Percentiles rank a stretch among this genome's conserved stretches.
These are phyloP conservation scores for Hydropotes inermis DNA, from an alignment of 2,113 vertebrate genomes.

Conservation along the genomic window DNA sequence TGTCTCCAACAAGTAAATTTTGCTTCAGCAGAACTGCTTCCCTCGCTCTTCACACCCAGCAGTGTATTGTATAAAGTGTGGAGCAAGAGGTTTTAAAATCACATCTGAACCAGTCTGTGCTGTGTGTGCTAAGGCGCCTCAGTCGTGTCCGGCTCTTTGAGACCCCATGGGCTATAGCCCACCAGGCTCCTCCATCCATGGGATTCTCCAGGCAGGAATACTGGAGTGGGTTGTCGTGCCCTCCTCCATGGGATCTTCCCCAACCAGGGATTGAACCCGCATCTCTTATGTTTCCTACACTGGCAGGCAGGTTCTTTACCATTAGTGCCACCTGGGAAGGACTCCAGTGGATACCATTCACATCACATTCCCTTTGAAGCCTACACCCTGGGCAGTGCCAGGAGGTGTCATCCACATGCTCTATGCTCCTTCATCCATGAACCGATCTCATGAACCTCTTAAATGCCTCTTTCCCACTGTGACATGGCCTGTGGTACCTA, in stretches of 20 bases:
- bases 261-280: not conserved
- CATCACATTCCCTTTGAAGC: not conserved
- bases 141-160: not conserved
- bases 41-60: not conserved
- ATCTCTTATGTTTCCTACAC: not conserved
- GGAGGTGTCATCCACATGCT: not conserved
- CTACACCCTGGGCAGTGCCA: no score
- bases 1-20: not conserved
- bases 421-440: not conserved
- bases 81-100: not conserved
- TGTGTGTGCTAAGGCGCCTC: not conserved
- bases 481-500: not conserved
- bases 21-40: not conserved
- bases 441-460: not conserved
- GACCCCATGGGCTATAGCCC: not conserved
- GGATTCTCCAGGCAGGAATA: not conserved
- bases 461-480: not conserved
- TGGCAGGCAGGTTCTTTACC: not conserved
- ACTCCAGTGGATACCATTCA: not conserved
- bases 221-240: not conserved
- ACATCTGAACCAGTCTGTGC: not conserved
- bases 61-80: not conserved
- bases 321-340: not conserved
- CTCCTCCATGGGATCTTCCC: not conserved
- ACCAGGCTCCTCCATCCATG: not conserved